phyloP scores from a whole-genome alignment of 2,113 vertebrate species.

The Mellivora capensis region DNA sequence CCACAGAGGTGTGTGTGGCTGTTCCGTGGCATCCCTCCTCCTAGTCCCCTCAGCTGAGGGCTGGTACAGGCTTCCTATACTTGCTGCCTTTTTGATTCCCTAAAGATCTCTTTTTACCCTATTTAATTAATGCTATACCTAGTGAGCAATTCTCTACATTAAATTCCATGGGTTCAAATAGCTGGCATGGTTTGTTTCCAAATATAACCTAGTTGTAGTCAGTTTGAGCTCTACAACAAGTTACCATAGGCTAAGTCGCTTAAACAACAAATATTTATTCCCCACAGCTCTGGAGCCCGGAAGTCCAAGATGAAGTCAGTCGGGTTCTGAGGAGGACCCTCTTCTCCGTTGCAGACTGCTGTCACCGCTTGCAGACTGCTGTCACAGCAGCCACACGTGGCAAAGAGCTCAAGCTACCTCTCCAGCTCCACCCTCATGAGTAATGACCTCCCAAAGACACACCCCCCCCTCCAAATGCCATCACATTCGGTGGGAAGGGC shows the following conservation, averaged over 20 bases:
- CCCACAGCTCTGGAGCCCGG: background rate
- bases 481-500: background rate
- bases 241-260: background rate
- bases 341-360: background rate
- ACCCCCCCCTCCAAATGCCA: background rate
- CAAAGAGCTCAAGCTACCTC: background rate
- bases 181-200: background rate
- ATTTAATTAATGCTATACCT: background rate
- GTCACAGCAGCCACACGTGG: background rate
- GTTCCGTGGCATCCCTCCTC: background rate
- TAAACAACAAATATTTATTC: background rate
- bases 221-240: background rate
- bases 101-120: background rate
- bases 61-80: background rate
- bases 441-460: background rate
- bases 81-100: background rate
- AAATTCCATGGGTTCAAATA: constrained; percentile 8
- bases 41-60: background rate
- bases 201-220: background rate
- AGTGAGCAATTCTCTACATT: background rate
- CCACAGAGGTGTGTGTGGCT: background rate
- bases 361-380: background rate
- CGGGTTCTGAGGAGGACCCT: background rate
- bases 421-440: background rate
- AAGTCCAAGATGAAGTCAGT: background rate